Conservation (phyloP, 30 jellyfish, hydroid and myxozoan genomes). For the Sanderia malayensis region DNA sequence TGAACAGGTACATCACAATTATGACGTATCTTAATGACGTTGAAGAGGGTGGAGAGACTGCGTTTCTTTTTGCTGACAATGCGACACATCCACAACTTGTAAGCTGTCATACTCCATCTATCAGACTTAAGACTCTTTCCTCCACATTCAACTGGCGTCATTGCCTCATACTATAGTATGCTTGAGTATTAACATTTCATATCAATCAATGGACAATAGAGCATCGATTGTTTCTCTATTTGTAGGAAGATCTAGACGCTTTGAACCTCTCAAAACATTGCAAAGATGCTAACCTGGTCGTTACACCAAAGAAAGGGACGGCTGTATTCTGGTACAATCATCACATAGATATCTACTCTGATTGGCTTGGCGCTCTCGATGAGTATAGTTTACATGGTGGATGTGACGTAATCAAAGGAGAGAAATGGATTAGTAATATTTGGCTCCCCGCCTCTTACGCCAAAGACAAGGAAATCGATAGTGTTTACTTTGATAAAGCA, state of each 20-base stretch:
- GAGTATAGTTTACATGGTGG: slow-evolving; percentile 92
- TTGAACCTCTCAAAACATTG: slow-evolving; percentile 73
- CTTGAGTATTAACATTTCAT: no score
- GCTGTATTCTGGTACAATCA: slow-evolving; percentile 94
- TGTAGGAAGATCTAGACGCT: slow-evolving; percentile 14
- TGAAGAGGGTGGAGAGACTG: slow-evolving; percentile 97
- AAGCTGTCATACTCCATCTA: no score
- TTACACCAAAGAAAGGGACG: slow-evolving; percentile 76
- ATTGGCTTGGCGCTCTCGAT: slow-evolving; percentile 87
- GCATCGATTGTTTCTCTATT: neutral
- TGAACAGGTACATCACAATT: slow-evolving; percentile 77
- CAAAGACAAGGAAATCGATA: slow-evolving; percentile 30
- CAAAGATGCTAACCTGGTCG: slow-evolving; percentile 76
- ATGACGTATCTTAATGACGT: slow-evolving; percentile 80
- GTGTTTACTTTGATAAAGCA: slow-evolving; percentile 35
- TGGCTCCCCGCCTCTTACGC: slow-evolving; percentile 92
- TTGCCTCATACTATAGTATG: no score
- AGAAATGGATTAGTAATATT: slow-evolving; percentile 93
- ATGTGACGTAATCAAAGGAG: slow-evolving; percentile 96
- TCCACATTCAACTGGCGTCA: no score
- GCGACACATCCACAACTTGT: slow-evolving; percentile 45
- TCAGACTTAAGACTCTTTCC: no score
- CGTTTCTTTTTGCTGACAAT: slow-evolving; percentile 92
- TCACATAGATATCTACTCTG: slow-evolving; percentile 61
- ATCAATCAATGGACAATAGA: no score